Conservation (phyloP, 2,797 vertebrate species). For the Etheostoma perlongum region DNA sequence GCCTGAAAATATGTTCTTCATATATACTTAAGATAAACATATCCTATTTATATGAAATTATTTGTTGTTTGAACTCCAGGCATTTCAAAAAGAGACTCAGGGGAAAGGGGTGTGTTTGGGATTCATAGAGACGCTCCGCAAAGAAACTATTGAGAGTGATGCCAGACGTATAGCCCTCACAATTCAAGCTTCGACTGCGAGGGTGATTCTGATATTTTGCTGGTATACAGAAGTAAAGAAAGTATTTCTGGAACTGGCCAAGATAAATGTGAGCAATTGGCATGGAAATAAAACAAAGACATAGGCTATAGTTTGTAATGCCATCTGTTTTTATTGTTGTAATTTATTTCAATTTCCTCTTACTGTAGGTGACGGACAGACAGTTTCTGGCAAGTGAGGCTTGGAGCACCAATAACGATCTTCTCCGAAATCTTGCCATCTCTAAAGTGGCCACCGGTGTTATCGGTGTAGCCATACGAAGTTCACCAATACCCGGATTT, state of each 20-base stretch:
- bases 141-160: constrained; percentile 65
- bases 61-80: constrained; percentile 33
- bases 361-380: constrained; percentile 68
- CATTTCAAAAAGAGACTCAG: constrained; percentile 70
- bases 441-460: constrained; percentile 72
- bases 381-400: constrained; percentile 84
- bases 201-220: constrained; percentile 76
- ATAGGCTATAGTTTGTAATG: neutral
- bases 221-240: constrained; percentile 72
- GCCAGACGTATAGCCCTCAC: constrained; percentile 56
- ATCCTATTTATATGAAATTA: neutral
- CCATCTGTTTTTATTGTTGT: neutral
- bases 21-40: neutral
- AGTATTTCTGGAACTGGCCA: constrained; percentile 75
- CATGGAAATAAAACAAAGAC: rapidly evolving
- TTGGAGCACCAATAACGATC: constrained; percentile 79
- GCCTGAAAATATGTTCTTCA: neutral
- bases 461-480: constrained; percentile 81
- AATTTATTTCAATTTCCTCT: neutral
- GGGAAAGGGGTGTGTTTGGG: constrained; percentile 76
- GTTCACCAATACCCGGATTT: constrained; percentile 76
- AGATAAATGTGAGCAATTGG: constrained; percentile 68
- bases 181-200: constrained; percentile 71
- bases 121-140: constrained; percentile 69
- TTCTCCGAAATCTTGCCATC: constrained; percentile 68